Percentiles rank a stretch among this genome's conserved stretches.
These are phyloP conservation scores for Bombus ignitus DNA, from an alignment of 1,140 invertebrate genomes.

Conservation along the genomic window DNA sequence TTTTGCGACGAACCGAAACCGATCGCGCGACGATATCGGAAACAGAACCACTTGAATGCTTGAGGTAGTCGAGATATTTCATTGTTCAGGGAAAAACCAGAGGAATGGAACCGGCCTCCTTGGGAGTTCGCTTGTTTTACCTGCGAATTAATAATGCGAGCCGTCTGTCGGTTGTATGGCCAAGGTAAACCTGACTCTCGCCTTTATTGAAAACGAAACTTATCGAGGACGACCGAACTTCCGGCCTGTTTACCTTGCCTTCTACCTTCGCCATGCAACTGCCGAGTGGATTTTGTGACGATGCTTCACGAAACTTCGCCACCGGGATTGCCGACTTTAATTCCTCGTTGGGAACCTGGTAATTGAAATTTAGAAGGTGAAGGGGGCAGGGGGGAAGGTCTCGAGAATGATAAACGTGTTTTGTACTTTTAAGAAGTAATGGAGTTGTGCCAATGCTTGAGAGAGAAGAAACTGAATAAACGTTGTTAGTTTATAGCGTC, in stretches of 20 bases:
- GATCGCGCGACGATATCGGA: conserved; percentile 11
- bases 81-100: conserved; percentile 10
- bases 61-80: conserved; percentile 37
- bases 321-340: not conserved
- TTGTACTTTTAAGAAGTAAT: not conserved
- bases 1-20: conserved; percentile 8
- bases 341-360: not conserved
- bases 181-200: not conserved
- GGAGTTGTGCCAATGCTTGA: too few relatives aligned
- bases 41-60: not conserved
- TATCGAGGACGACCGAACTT: not conserved
- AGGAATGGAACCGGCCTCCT: not conserved
- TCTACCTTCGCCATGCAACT: not conserved
- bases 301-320: not conserved
- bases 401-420: not conserved
- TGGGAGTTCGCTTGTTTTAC: not conserved
- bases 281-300: not conserved
- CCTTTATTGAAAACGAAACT: conserved; percentile 17
- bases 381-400: too few relatives aligned
- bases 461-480: too few relatives aligned
- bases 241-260: not conserved
- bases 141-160: conserved; percentile 5
- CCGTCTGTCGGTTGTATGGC: not conserved
- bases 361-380: not conserved
- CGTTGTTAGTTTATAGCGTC: too few relatives aligned